phyloP scores from a whole-genome alignment of 2,888 invertebrate species.

The Pinctada fucata region DNA sequence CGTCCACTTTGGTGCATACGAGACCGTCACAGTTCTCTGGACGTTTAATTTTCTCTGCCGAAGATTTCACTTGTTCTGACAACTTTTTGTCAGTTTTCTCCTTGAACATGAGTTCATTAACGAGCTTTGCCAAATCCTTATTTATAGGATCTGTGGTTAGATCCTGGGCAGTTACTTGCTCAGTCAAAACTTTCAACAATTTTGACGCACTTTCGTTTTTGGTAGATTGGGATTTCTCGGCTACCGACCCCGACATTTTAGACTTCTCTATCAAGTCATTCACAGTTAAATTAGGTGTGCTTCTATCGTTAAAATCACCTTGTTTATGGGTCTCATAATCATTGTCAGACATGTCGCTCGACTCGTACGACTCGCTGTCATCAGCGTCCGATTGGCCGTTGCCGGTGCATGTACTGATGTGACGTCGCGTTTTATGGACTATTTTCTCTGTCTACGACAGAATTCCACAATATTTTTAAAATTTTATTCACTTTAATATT shows the following conservation, averaged over 20 bases:
- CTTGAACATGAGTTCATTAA: background rate
- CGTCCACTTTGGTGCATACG: slow-evolving; percentile 10
- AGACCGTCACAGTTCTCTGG: slow-evolving; percentile 30
- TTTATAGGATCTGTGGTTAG: background rate
- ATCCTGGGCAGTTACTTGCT: background rate
- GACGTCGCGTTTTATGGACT: no score
- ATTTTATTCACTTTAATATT: no score
- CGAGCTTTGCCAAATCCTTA: background rate
- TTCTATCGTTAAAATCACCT: no score
- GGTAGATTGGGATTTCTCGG: background rate
- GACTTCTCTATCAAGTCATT: background rate
- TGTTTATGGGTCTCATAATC: no score
- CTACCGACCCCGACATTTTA: background rate
- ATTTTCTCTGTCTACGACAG: no score
- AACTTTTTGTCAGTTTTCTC: background rate
- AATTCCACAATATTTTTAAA: no score
- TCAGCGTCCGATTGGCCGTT: background rate
- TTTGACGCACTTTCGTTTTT: slow-evolving; percentile 2
- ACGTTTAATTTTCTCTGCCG: background rate
- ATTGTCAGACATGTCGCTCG: no score
- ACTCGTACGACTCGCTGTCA: no score
- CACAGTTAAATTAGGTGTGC: background rate
- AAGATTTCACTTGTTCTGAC: background rate
- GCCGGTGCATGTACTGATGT: background rate
- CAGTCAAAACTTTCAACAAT: background rate